Evolutionary conservation across 2,113 vertebrate species (phyloP).

Genomic region (Thunnus maccoyii): DNA sequence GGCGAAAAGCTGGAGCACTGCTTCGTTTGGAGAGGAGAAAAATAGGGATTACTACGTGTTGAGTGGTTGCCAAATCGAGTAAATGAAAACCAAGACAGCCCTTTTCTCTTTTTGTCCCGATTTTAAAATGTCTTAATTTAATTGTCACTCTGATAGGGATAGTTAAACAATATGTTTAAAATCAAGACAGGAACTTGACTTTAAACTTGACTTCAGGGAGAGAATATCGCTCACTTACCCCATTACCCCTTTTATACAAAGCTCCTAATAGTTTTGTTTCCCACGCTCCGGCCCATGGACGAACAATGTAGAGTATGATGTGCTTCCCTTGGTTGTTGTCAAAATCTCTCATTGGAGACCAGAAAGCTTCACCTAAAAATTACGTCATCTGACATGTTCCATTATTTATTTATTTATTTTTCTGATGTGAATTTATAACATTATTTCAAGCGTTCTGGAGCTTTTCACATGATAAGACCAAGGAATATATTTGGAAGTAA

Average conservation of each 20-base stretch:
- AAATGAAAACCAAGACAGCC: conserved; percentile 30
- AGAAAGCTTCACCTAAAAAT: conserved; percentile 1
- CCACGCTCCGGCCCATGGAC: no score
- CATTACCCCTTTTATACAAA: not conserved
- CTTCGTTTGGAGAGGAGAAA: conserved; percentile 27
- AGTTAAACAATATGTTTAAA: conserved; percentile 6
- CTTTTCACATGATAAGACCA: not conserved
- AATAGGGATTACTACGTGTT: conserved; percentile 22
- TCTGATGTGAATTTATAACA: not conserved
- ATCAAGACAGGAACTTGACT: not conserved
- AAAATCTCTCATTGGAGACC: not conserved
- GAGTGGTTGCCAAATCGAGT: conserved; percentile 36
- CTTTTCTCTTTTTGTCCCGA: conserved; percentile 16
- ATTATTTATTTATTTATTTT: not conserved
- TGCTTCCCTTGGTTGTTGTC: not conserved
- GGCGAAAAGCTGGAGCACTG: conserved; percentile 49
- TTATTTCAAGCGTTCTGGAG: not conserved
- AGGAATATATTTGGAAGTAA: not conserved
- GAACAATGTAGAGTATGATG: no score
- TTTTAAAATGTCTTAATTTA: conserved; percentile 9
- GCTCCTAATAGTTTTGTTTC: not conserved
- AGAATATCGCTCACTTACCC: not conserved
- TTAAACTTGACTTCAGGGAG: not conserved
- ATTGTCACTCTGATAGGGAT: not conserved
- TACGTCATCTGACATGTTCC: not conserved